These are phyloP conservation scores for Aphelocoma coerulescens DNA, from an alignment of 2,113 vertebrate genomes.

Conservation along the genomic window DNA sequence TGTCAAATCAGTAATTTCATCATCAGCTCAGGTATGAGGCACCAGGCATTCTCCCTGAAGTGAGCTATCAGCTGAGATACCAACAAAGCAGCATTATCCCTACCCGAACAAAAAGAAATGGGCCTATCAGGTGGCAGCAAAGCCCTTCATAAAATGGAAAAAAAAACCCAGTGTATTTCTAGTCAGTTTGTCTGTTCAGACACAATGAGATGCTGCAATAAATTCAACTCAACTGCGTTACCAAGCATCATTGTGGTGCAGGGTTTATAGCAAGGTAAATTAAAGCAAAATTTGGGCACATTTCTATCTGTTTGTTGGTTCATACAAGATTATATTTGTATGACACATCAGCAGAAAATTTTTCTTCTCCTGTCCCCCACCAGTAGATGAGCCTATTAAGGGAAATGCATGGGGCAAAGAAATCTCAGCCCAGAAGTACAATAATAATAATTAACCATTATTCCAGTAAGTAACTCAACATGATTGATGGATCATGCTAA, in stretches of 20 bases:
- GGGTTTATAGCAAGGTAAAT: not conserved
- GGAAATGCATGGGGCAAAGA: not conserved
- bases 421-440: not conserved
- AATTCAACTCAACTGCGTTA: not conserved
- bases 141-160: not conserved
- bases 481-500: slow-evolving; percentile 31
- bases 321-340: not conserved
- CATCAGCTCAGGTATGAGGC: not conserved
- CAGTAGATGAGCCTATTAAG: not conserved
- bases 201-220: not conserved
- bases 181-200: not conserved
- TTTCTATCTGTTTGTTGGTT: not conserved
- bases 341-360: not conserved
- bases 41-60: not conserved
- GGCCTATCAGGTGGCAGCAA: not conserved
- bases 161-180: not conserved
- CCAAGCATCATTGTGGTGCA: not conserved
- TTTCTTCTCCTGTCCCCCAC: not conserved
- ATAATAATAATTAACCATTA: not conserved
- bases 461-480: not conserved
- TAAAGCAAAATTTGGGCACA: not conserved
- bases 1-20: not conserved
- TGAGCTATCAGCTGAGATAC: not conserved
- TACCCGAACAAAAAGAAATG: not conserved
- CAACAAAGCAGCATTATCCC: not conserved